Conservation (phyloP, 2,888 invertebrate genomes). For the Athripsodes cinereus region DNA sequence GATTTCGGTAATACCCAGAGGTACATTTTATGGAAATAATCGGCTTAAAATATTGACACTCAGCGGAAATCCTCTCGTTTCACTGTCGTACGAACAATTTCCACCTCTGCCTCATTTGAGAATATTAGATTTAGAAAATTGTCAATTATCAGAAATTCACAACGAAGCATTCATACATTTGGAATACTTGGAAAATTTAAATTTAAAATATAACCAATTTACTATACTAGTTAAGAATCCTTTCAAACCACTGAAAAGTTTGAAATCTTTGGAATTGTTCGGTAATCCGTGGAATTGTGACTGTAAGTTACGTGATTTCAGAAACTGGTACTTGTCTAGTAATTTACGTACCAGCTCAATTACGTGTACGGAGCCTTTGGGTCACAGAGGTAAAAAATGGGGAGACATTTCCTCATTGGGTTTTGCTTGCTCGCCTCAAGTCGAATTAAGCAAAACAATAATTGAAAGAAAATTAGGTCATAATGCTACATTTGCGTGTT, state of each 20-base stretch:
- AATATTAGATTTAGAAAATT: conserved; percentile 22
- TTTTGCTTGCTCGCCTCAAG: conserved; percentile 78
- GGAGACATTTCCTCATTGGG: conserved; percentile 66
- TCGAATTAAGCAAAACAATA: conserved; percentile 55
- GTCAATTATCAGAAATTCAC: conserved; percentile 20
- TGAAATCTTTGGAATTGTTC: conserved; percentile 75
- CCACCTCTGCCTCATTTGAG: conserved; percentile 50
- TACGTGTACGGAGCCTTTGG: conserved; percentile 65
- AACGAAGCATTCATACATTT: conserved; percentile 19
- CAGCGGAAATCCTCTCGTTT: conserved; percentile 75
- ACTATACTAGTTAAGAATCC: conserved; percentile 8
- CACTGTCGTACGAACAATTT: conserved; percentile 70
- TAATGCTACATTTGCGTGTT: conserved; percentile 76
- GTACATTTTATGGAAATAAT: conserved; percentile 80
- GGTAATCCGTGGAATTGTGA: conserved; percentile 90
- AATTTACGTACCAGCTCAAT: conserved; percentile 72
- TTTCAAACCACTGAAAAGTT: conserved; percentile 58
- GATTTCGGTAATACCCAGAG: conserved; percentile 64
- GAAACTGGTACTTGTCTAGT: conserved; percentile 75
- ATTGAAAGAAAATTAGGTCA: conserved; percentile 73
- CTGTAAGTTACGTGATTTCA: conserved; percentile 76
- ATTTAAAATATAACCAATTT: conserved; percentile 20
- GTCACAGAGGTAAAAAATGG: conserved; percentile 68
- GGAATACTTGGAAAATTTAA: conserved; percentile 19
- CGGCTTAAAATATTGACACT: conserved; percentile 70